A percentile compares a stretch with the other conserved stretches of the same genome.
phyloP scores from a whole-genome alignment of 2,113 vertebrate genomes.

The Eretmochelys imbricata region DNA sequence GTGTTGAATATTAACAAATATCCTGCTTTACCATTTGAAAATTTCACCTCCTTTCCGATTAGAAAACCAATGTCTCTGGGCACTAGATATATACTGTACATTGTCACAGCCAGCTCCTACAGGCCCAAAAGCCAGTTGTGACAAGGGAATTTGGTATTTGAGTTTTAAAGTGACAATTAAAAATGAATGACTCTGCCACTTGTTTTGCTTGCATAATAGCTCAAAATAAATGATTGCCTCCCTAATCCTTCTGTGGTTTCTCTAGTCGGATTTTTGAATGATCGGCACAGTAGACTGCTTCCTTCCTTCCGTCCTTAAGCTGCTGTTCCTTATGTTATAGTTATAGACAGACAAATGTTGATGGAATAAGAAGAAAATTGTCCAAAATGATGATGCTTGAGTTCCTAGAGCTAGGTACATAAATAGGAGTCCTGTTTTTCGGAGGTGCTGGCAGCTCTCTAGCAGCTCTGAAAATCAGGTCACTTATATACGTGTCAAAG shows the following conservation, averaged over 20 bases:
- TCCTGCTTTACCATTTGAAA: background rate
- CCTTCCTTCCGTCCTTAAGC: slow-evolving; percentile 13
- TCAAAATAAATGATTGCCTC: slow-evolving; percentile 15
- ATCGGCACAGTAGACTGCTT: slow-evolving; percentile 15
- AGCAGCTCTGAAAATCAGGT: background rate
- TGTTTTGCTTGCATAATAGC: slow-evolving; percentile 20
- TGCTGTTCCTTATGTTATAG: background rate
- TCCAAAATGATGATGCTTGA: background rate
- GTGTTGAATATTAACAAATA: background rate
- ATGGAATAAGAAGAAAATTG: background rate
- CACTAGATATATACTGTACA: background rate
- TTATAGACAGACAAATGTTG: background rate
- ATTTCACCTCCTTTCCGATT: background rate
- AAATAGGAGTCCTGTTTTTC: background rate
- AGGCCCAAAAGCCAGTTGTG: background rate
- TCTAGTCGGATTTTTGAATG: slow-evolving; percentile 44
- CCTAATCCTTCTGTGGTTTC: slow-evolving; percentile 29
- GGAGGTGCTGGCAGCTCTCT: background rate
- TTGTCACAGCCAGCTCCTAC: background rate
- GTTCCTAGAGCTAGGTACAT: background rate
- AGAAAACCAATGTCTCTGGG: background rate
- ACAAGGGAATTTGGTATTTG: background rate
- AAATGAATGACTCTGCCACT: slow-evolving; percentile 22
- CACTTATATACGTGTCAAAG: background rate
- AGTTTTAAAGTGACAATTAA: slow-evolving; percentile 7